Evolutionary conservation across 2,888 invertebrate species (phyloP).

Genomic region (Ophraella communa): DNA sequence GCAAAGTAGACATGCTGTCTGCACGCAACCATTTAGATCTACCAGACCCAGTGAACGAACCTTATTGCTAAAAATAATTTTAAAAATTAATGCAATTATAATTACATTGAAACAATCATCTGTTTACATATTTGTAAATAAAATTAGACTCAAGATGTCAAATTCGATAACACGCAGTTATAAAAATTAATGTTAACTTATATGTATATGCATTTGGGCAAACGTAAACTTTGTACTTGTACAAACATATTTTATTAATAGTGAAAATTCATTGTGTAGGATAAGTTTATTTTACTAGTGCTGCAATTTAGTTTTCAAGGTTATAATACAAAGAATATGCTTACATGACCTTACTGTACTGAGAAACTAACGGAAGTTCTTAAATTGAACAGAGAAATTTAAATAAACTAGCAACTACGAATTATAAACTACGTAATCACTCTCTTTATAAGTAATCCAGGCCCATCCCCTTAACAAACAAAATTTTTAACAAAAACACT

Average conservation of each 20-base stretch:
- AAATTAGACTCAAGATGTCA: neutral
- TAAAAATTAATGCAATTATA: neutral
- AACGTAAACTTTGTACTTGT: neutral
- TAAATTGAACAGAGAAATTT: conserved; percentile 1
- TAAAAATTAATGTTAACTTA: neutral
- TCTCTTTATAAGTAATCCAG: conserved; percentile 17
- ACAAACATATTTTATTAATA: neutral
- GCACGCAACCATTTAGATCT: conserved; percentile 90
- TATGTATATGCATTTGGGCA: neutral
- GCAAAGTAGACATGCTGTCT: conserved; percentile 96
- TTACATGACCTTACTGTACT: neutral
- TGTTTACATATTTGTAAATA: neutral
- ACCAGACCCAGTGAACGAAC: conserved; percentile 78
- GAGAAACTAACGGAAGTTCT: conserved; percentile 9
- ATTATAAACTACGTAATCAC: conserved; percentile 26
- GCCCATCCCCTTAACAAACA: conserved; percentile 14
- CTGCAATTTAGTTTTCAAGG: neutral
- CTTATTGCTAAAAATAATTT: conserved; percentile 64
- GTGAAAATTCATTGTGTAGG: neutral
- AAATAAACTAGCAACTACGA: conserved; percentile 11
- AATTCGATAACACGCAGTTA: neutral
- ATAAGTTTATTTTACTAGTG: neutral
- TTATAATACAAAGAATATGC: conserved; percentile 3
- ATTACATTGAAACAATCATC: neutral
- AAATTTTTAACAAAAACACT: conserved; percentile 1